Evolutionary conservation across 1,140 invertebrate genomes (phyloP).

Genomic region (Subanguina moxae): DNA sequence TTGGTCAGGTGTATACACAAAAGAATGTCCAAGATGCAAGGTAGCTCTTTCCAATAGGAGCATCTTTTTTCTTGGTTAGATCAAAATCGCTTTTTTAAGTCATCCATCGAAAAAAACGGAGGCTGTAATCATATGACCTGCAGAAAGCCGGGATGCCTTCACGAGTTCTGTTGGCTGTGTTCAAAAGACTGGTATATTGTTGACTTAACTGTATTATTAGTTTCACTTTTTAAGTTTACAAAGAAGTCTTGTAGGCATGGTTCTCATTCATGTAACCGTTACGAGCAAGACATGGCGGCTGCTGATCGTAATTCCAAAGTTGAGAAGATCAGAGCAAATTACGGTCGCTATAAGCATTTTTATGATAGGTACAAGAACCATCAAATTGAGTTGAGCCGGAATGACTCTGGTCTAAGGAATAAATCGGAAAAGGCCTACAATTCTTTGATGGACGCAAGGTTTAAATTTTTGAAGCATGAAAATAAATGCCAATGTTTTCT

Average conservation of each 20-base stretch:
- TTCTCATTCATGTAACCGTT: constrained; percentile 82
- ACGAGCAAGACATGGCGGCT: constrained; percentile 89
- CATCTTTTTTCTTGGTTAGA: background rate
- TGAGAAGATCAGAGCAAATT: constrained; percentile 78
- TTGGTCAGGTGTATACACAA: constrained; percentile 98
- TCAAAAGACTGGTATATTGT: constrained; percentile 96
- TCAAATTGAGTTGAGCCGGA: constrained; percentile 59
- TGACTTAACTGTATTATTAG: constrained; percentile 66
- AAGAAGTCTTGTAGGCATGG: no score
- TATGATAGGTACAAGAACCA: constrained; percentile 99
- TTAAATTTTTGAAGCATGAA: no score
- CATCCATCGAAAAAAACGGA: constrained; percentile 58
- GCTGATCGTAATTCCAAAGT: constrained; percentile 66
- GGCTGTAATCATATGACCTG: constrained; percentile 99
- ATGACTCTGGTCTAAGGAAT: no score
- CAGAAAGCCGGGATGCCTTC: constrained; percentile 94
- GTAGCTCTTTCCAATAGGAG: constrained; percentile 22
- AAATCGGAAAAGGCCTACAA: no score
- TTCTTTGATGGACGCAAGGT: no score
- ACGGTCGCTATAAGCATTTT: constrained; percentile 92
- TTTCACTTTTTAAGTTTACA: no score
- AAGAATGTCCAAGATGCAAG: constrained; percentile 62
- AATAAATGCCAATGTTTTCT: no score
- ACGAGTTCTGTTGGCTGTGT: constrained; percentile 98
- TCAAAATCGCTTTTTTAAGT: constrained; percentile 25